Conservation (phyloP, 1,140 invertebrate species). For the Euwallacea fornicatus region DNA sequence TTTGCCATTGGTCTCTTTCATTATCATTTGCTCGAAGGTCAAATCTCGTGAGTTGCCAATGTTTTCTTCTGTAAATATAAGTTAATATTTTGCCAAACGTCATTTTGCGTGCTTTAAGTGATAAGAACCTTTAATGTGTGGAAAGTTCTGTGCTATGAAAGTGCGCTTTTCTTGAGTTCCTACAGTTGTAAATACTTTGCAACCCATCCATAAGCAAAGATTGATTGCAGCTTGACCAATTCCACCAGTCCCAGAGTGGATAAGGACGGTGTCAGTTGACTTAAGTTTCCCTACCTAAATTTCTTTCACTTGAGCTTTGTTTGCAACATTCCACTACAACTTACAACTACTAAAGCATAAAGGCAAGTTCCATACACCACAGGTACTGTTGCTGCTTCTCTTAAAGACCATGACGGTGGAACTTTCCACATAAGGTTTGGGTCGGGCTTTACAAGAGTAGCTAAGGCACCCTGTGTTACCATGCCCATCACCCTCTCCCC, state of each 20-base stretch:
- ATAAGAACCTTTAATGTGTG: constrained; percentile 60
- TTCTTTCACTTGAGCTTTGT: not conserved
- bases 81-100: not conserved
- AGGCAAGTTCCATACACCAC: constrained; percentile 83
- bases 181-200: constrained; percentile 75
- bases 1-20: constrained; percentile 59
- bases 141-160: constrained; percentile 70
- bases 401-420: constrained; percentile 78
- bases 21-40: constrained; percentile 63
- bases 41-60: constrained; percentile 67
- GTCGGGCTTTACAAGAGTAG: constrained; percentile 64
- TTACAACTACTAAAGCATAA: constrained; percentile 68
- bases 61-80: constrained; percentile 44
- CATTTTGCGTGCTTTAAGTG: not conserved
- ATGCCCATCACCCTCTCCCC: constrained; percentile 77
- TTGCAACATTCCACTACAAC: constrained; percentile 13
- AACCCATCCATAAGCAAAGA: constrained; percentile 70
- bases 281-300: constrained; percentile 38
- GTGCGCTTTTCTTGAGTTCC: constrained; percentile 74
- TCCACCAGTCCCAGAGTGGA: constrained; percentile 85
- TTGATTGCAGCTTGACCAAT: constrained; percentile 86
- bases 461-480: constrained; percentile 58
- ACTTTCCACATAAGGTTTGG: constrained; percentile 71
- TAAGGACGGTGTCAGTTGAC: constrained; percentile 50
- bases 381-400: constrained; percentile 87